Percentiles rank a stretch among this genome's conserved stretches.
Conservation (phyloP, 2,797 vertebrate genomes). For the Amblyopsis hoosieri region DNA sequence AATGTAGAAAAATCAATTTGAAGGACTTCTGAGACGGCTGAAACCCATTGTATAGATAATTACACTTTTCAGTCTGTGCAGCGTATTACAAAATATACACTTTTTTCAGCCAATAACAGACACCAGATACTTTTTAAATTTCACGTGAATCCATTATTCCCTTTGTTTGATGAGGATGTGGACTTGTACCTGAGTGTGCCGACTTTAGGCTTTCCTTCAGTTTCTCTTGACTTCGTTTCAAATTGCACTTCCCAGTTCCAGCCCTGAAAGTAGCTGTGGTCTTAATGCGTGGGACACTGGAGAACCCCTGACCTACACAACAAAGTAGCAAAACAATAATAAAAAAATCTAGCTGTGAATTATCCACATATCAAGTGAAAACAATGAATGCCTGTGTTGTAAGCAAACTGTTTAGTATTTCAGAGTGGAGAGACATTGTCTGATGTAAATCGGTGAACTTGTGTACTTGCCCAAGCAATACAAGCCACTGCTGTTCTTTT, state of each 20-base stretch:
- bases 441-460: slow-evolving; percentile 54
- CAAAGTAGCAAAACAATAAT: slow-evolving; percentile 26
- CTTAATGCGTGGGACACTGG: slow-evolving; percentile 82
- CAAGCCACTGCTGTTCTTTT: slow-evolving; percentile 75
- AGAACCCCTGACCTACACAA: slow-evolving; percentile 64
- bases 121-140: slow-evolving; percentile 28
- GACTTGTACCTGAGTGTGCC: slow-evolving; percentile 85
- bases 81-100: too few species aligned
- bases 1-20: slow-evolving; percentile 20
- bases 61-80: slow-evolving; percentile 48
- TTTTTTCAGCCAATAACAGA: slow-evolving; percentile 46
- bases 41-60: slow-evolving; percentile 73
- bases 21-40: slow-evolving; percentile 55
- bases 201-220: slow-evolving; percentile 83
- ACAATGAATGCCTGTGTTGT: slow-evolving; percentile 22
- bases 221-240: slow-evolving; percentile 88
- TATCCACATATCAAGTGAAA: slow-evolving; percentile 33
- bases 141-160: slow-evolving; percentile 34
- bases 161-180: slow-evolving; percentile 33
- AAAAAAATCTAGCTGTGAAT: slow-evolving; percentile 8
- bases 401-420: slow-evolving; percentile 40
- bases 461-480: slow-evolving; percentile 77
- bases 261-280: slow-evolving; percentile 92
- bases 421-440: slow-evolving; percentile 39
- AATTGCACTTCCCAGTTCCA: slow-evolving; percentile 89